Evolutionary conservation across 2,888 invertebrate species (phyloP).

Genomic region (Ophonus ardosiacus): DNA sequence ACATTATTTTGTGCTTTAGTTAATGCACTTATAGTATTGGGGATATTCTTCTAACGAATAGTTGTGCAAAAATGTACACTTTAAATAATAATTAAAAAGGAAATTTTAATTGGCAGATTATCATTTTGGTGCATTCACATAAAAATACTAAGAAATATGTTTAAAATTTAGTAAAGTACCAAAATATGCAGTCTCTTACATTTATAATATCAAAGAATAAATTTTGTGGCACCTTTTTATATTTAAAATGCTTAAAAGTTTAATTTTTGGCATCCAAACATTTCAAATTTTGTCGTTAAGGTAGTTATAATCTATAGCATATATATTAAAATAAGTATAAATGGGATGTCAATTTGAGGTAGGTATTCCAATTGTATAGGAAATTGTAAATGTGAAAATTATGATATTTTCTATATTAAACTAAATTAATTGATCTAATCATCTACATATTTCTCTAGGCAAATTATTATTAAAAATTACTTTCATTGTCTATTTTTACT

Average conservation of each 20-base stretch:
- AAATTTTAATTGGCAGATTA: slow-evolving; percentile 14
- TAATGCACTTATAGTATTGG: background rate
- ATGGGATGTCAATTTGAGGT: slow-evolving; percentile 23
- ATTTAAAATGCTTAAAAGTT: slow-evolving; percentile 32
- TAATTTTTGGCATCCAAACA: slow-evolving; percentile 13
- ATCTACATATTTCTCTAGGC: background rate
- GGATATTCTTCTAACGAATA: background rate
- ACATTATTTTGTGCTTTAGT: background rate
- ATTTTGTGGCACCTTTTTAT: slow-evolving; percentile 15
- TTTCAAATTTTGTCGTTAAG: background rate
- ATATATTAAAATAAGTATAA: background rate
- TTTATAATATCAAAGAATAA: slow-evolving; percentile 15
- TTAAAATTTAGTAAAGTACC: slow-evolving; percentile 39
- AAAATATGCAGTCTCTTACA: slow-evolving; percentile 47
- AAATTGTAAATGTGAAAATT: background rate
- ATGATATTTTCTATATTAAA: slow-evolving; percentile 10
- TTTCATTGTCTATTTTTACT: background rate
- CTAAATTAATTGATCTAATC: background rate
- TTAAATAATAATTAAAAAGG: background rate
- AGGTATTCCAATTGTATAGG: slow-evolving; percentile 23
- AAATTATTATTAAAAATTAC: background rate
- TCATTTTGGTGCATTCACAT: background rate
- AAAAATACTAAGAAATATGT: slow-evolving; percentile 49
- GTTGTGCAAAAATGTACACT: background rate
- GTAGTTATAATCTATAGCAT: background rate